Base-by-base conservation (phyloP, 1,140 invertebrate species). In the Harpegnathos saltator region DNA sequence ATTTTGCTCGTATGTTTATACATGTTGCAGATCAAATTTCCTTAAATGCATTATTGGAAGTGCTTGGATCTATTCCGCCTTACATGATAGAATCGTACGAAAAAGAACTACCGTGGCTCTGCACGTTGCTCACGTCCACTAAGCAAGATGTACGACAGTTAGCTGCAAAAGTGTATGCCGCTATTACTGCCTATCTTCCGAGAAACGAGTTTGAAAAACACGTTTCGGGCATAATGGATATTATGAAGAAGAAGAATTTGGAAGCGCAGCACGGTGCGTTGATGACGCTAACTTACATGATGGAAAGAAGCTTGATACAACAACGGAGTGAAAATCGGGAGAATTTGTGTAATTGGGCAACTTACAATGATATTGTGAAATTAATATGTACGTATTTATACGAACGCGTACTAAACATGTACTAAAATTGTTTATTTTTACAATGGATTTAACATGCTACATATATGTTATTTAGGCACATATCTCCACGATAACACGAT, bases 211-310 rank as follows among this genome's bases (percentile, higher is more conserved):
- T 96, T 84, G 96, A 96, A 54, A 93, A 92, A 19, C 95, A 95
- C 38, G 92, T 96, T 9, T 92, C 92, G 7, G 95, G 95, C 85
- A 95, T 96, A 59, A 93, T 96, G 1, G 90, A 85, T 61, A 92
- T 95, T 80, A 94, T 94, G 1, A 93, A 93, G 58, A 93, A 94
- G 88, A 96, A 96, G 91, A 95, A 92, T 88, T 91, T 97, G 52
- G 97, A 98, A 92, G 93, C 95, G 2, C 97, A 97, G 89, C 97
- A 97, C 89, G 97, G 97, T 0, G 95, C 96, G 54, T 90, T 98
- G 26, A 91, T 97, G 24, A 96, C 96, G 2, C 93, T 97, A 48
- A 96, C 96, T 14, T 95, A 96, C 90, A 94, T 96, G 85, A 95
- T 97, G 82, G 96, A 97, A 80, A 94, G 96, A 68, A 96, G 95